Percentiles rank a stretch among this genome's conserved stretches.
These are phyloP conservation scores for Orchestia grillus DNA, from an alignment of 1,140 invertebrate species.

Conservation along the genomic window DNA sequence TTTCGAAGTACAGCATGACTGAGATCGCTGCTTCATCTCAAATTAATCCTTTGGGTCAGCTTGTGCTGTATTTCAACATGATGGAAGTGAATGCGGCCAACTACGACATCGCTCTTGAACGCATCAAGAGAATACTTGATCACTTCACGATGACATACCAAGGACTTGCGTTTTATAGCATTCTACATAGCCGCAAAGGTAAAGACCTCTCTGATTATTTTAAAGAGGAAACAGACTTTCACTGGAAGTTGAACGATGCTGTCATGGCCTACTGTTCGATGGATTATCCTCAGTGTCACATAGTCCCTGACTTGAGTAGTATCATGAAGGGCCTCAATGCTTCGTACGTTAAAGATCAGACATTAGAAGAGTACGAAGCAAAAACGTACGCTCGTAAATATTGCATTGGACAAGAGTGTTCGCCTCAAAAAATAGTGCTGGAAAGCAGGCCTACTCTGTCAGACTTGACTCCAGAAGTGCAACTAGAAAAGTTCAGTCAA, in stretches of 20 bases:
- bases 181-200: slow-evolving; percentile 57
- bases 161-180: slow-evolving; percentile 61
- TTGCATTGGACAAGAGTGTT: slow-evolving; percentile 60
- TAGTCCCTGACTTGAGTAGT: slow-evolving; percentile 41
- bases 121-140: slow-evolving; percentile 60
- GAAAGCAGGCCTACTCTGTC: neutral
- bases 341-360: slow-evolving; percentile 62
- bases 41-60: slow-evolving; percentile 60
- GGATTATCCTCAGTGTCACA: slow-evolving; percentile 62
- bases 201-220: slow-evolving; percentile 40
- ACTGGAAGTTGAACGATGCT: slow-evolving; percentile 61
- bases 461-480: slow-evolving; percentile 26
- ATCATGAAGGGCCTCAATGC: slow-evolving; percentile 56
- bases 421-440: slow-evolving; percentile 16
- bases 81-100: slow-evolving; percentile 61
- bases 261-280: slow-evolving; percentile 64
- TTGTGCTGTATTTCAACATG: slow-evolving; percentile 64
- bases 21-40: slow-evolving; percentile 57
- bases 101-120: slow-evolving; percentile 61
- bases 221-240: slow-evolving; percentile 58
- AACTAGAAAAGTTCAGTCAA: slow-evolving; percentile 58
- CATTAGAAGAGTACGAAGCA: slow-evolving; percentile 60
- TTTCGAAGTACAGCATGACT: slow-evolving; percentile 60
- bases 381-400: neutral
- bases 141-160: slow-evolving; percentile 58